A percentile compares a stretch with the other conserved stretches of the same genome.
These are phyloP conservation scores for Pachypsylla venusta DNA, from an alignment of 1,140 invertebrate species.

Conservation along the genomic window DNA sequence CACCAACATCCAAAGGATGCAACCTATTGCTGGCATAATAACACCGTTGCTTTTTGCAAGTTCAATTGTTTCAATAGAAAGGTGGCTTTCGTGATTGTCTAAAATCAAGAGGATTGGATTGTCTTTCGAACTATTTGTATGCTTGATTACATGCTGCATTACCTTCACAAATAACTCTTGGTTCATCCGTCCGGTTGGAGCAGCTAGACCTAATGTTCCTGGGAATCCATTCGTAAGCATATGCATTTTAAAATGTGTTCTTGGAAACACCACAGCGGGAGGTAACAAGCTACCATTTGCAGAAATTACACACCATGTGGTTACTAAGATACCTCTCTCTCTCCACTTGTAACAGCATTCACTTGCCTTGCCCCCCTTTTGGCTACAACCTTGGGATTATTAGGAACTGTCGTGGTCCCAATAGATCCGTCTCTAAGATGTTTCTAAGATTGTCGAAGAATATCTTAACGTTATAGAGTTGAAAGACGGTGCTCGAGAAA, in stretches of 20 bases:
- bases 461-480: not conserved
- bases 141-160: slow-evolving; percentile 32
- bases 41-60: slow-evolving; percentile 27
- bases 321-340: slow-evolving; percentile 27
- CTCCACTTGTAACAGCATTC: slow-evolving; percentile 22
- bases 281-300: not conserved
- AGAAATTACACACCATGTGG: slow-evolving; percentile 14
- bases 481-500: not conserved
- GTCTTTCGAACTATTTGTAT: slow-evolving; percentile 22
- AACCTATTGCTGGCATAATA: slow-evolving; percentile 27
- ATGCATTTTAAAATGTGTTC: not conserved
- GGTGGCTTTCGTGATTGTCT: slow-evolving; percentile 31
- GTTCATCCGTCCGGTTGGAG: slow-evolving; percentile 7
- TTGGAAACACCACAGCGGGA: slow-evolving; percentile 6
- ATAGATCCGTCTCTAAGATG: not conserved
- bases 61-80: slow-evolving; percentile 25
- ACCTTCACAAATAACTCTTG: slow-evolving; percentile 26
- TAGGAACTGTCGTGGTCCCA: slow-evolving; percentile 24
- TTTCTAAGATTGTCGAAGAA: not conserved
- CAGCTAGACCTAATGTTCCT: not conserved
- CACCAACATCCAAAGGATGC: slow-evolving; percentile 28
- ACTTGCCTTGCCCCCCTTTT: slow-evolving; percentile 27
- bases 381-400: slow-evolving; percentile 23
- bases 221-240: slow-evolving; percentile 4
- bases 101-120: slow-evolving; percentile 25